These are phyloP conservation scores for Dendrocincla fuliginosa DNA, from an alignment of 2,797 vertebrate genomes.

Conservation along the genomic window DNA sequence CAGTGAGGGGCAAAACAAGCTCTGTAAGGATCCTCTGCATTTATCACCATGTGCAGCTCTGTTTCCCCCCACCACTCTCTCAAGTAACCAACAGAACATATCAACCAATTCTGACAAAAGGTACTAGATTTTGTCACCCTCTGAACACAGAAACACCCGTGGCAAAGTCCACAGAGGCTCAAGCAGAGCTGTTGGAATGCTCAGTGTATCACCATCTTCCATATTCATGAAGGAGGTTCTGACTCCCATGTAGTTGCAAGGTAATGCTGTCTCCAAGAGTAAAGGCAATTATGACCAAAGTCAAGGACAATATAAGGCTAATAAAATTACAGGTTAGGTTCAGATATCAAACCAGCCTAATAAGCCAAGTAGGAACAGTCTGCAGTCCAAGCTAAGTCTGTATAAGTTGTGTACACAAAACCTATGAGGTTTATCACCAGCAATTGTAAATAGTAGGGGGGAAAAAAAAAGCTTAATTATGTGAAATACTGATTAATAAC, in stretches of 20 bases:
- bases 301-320: not conserved
- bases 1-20: not conserved
- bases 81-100: not conserved
- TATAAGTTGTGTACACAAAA: not conserved
- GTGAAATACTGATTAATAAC: not conserved
- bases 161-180: not conserved
- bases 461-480: not conserved
- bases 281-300: not conserved
- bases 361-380: not conserved
- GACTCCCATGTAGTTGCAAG: not conserved
- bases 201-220: not conserved
- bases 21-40: not conserved
- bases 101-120: not conserved
- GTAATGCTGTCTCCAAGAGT: not conserved
- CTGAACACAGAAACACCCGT: not conserved
- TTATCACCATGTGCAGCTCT: not conserved
- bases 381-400: not conserved
- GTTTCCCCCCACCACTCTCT: not conserved
- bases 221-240: not conserved
- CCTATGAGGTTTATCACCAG: not conserved
- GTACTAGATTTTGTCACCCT: not conserved
- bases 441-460: not conserved
- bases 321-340: not conserved
- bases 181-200: not conserved
- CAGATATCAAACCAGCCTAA: not conserved